Evolutionary conservation across 30 jellyfish, hydroid and myxozoan species (phyloP).

Genomic region (Hydra vulgaris): DNA sequence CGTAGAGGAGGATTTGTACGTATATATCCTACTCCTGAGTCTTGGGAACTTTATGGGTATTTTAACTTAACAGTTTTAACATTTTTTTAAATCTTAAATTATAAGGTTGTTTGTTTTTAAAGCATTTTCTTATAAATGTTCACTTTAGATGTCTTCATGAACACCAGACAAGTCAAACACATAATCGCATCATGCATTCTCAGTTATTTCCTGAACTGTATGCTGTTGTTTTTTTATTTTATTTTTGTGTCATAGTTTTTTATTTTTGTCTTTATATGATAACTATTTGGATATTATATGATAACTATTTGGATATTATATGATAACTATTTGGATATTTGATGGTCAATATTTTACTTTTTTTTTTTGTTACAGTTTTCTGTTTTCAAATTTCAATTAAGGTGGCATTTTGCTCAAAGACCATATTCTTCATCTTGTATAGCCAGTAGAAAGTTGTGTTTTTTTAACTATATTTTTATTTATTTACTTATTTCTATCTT

Average conservation of each 20-base stretch:
- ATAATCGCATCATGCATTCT: slow-evolving; percentile 51
- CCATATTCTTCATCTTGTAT: slow-evolving; percentile 57
- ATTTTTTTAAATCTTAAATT: too few relatives aligned
- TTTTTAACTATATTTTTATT: too few relatives aligned
- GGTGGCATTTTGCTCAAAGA: slow-evolving; percentile 47
- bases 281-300: not conserved
- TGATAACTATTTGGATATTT: too few relatives aligned
- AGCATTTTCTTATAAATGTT: not conserved
- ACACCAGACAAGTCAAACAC: slow-evolving; percentile 57
- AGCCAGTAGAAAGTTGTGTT: slow-evolving; percentile 80
- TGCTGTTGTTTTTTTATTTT: slow-evolving; percentile 9
- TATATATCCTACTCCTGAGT: slow-evolving; percentile 85
- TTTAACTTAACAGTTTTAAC: not conserved
- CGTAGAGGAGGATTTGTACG: slow-evolving; percentile 69
- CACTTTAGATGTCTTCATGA: slow-evolving; percentile 56
- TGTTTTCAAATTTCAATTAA: not conserved
- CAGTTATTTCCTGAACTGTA: slow-evolving; percentile 80
- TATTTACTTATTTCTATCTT: too few relatives aligned
- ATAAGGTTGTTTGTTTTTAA: not conserved
- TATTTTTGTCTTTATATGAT: not conserved
- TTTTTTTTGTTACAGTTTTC: not conserved
- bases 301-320: not conserved
- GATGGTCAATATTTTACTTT: not conserved
- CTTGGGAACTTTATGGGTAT: slow-evolving; percentile 78
- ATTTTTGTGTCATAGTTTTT: not conserved